These are phyloP conservation scores for Elysia crispata DNA, from an alignment of 2,888 invertebrate species.

Conservation along the genomic window DNA sequence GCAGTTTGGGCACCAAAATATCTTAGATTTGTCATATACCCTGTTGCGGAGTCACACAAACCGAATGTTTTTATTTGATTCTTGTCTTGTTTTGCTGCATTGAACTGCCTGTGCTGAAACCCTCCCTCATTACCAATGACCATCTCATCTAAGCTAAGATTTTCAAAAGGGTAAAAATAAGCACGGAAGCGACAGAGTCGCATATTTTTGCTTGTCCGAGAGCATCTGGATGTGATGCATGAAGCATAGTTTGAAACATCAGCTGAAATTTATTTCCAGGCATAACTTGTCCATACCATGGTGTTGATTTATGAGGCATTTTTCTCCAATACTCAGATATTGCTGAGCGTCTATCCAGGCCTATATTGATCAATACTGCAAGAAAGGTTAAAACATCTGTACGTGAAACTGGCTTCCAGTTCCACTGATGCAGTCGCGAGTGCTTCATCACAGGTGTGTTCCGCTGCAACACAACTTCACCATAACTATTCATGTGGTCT, in stretches of 20 bases:
- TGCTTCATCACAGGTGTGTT: neutral
- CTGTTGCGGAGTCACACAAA: neutral
- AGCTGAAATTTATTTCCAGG: neutral
- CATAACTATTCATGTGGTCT: too few species aligned
- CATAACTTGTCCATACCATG: constrained; percentile 9
- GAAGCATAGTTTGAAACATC: neutral
- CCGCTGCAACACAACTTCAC: neutral
- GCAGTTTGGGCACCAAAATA: constrained; percentile 14
- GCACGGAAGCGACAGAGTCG: too few species aligned
- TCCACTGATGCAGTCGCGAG: neutral
- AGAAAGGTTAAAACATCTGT: neutral
- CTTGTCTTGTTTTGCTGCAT: constrained; percentile 12
- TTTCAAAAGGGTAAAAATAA: constrained; percentile 23
- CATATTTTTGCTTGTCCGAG: neutral
- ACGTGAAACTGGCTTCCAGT: neutral
- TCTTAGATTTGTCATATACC: constrained; percentile 9
- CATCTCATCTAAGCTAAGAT: constrained; percentile 27
- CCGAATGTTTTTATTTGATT: constrained; percentile 33
- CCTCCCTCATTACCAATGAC: constrained; percentile 16
- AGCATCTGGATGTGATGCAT: constrained; percentile 3
- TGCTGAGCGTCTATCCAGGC: neutral
- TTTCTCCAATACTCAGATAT: too few species aligned
- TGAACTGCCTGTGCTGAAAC: constrained; percentile 23
- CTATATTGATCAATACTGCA: neutral
- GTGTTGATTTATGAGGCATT: neutral